Evolutionary conservation across 1,140 invertebrate genomes (phyloP).

Genomic region (Leptestheria dahalacensis): DNA sequence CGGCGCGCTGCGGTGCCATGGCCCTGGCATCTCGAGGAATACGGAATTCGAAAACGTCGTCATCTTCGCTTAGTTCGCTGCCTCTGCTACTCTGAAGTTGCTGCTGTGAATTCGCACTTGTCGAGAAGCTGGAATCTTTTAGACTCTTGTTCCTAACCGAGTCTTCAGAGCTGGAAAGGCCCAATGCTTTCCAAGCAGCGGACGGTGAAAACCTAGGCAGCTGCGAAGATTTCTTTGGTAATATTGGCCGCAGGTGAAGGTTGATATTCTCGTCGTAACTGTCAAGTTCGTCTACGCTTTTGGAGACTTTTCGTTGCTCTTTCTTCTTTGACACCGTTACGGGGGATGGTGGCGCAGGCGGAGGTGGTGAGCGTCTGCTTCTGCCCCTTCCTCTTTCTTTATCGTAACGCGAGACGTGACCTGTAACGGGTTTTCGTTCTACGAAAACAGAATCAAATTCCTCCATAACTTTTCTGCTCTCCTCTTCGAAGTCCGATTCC

Average conservation of each 20-base stretch:
- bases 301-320: not conserved
- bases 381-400: not conserved
- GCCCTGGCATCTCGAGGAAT: constrained; percentile 34
- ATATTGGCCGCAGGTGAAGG: constrained; percentile 51
- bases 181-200: constrained; percentile 59
- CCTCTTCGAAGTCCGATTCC: constrained; percentile 2
- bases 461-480: constrained; percentile 4
- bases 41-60: constrained; percentile 32
- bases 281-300: not conserved
- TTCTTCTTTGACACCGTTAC: not conserved
- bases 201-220: constrained; percentile 63
- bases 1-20: constrained; percentile 7
- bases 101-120: not conserved
- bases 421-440: not conserved
- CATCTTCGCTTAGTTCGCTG: constrained; percentile 22
- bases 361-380: not conserved
- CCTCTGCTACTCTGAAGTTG: constrained; percentile 11
- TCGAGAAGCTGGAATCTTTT: constrained; percentile 5
- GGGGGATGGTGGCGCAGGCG: not conserved
- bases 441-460: constrained; percentile 8
- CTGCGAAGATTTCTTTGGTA: constrained; percentile 56
- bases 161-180: not conserved
- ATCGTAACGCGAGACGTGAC: not conserved
- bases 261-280: constrained; percentile 37
- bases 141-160: not conserved